These are phyloP conservation scores for Odontamblyopus lacepedii DNA, from an alignment of 2,797 vertebrate species.

Conservation along the genomic window DNA sequence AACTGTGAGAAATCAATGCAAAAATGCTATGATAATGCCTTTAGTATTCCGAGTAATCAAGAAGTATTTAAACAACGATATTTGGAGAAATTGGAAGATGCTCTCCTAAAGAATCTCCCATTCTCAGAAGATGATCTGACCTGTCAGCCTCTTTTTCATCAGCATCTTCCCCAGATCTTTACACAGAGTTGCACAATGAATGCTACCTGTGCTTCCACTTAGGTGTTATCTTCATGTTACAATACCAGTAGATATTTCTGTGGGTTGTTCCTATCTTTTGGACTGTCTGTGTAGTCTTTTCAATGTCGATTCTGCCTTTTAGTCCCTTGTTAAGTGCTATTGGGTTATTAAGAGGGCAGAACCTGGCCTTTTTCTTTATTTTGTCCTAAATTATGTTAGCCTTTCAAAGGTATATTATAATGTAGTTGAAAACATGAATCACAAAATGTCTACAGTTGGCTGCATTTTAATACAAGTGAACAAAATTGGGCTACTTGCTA, in stretches of 20 bases:
- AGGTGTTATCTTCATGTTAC: neutral
- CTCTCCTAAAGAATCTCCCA: conserved; percentile 54
- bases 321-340: neutral
- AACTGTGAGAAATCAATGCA: neutral
- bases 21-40: conserved; percentile 8
- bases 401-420: conserved; percentile 3
- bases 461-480: neutral
- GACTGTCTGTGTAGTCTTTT: neutral
- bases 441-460: neutral
- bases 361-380: neutral
- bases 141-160: conserved; percentile 16
- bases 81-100: conserved; percentile 52
- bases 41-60: neutral
- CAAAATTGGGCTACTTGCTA: neutral
- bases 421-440: neutral
- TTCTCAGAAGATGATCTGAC: conserved; percentile 68
- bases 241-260: neutral
- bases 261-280: neutral
- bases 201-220: neutral
- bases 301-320: neutral
- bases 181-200: conserved; percentile 32
- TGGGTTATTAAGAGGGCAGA: neutral
- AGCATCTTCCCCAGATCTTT: conserved; percentile 23
- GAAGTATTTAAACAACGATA: conserved; percentile 13
- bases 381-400: conserved; percentile 1